Evolutionary conservation across 2,888 invertebrate genomes (phyloP).

Genomic region (Melinaea menophilus): DNA sequence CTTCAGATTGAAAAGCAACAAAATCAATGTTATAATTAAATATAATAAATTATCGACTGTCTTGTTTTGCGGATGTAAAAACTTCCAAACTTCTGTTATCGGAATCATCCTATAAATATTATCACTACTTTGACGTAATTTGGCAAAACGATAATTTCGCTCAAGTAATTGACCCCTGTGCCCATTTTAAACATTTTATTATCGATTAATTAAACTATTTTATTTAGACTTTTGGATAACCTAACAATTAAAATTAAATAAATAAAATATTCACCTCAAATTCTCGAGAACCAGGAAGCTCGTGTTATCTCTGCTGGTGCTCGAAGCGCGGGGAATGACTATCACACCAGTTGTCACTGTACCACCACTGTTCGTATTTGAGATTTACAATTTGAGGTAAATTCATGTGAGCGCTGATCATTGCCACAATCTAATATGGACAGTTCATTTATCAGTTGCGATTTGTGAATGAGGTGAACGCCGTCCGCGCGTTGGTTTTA

Average conservation of each 20-base stretch:
- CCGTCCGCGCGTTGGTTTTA: constrained; percentile 49
- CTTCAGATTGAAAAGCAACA: too few species aligned
- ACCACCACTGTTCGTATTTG: constrained; percentile 72
- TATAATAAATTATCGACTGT: too few species aligned
- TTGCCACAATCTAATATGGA: constrained; percentile 70
- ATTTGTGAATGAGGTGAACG: constrained; percentile 60
- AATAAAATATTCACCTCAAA: constrained; percentile 69
- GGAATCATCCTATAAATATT: constrained; percentile 3
- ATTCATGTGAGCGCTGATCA: constrained; percentile 73
- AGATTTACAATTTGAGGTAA: constrained; percentile 54
- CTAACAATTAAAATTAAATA: constrained; percentile 16
- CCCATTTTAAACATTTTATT: not conserved
- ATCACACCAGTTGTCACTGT: constrained; percentile 73
- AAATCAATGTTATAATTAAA: too few species aligned
- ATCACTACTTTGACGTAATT: constrained; percentile 47
- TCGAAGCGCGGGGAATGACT: constrained; percentile 71
- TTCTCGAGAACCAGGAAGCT: constrained; percentile 51
- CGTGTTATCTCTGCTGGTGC: constrained; percentile 68
- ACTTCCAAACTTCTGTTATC: not conserved
- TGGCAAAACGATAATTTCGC: constrained; percentile 41
- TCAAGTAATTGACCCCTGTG: constrained; percentile 12
- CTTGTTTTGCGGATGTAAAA: too few species aligned
- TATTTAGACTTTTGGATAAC: constrained; percentile 8
- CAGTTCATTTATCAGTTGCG: constrained; percentile 62
- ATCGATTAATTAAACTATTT: constrained; percentile 10